Evolutionary conservation across 2,888 invertebrate species (phyloP), one percentile per base, ranked within the genome.

Genomic region (Ochropacha duplaris): DNA sequence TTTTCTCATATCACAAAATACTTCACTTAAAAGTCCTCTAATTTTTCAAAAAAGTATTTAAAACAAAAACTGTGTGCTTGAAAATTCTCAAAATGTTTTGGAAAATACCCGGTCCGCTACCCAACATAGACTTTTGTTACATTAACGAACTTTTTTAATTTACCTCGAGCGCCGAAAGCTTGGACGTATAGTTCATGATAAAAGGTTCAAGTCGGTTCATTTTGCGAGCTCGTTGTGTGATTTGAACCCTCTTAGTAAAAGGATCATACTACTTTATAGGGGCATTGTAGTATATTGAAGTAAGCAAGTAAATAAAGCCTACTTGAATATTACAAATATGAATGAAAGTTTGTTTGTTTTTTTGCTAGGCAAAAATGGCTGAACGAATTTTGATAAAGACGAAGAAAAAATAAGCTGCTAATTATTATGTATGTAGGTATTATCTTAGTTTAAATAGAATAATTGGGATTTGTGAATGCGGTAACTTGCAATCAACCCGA

Each of bases 81-180:
- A 52, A 51, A 52, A 52, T 22, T 22, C 52, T 52, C 52, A 52
- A 51, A 50, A 50, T 22, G 50, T 51, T 51, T 52, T 31, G 11
- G 12, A 19, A 31, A 12, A 19, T 19, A 31, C 52, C 52, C 31
- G 19, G 36, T 36, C 14, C 26, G 31, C 1, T 19, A 19, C 31
- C 22, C 31, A 24, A 2, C 5, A 31, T 28, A 28, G 51, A 51
- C 51, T 52, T 49, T 51, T 51, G 26, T 28, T 26, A 44, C 54
- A 26, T n/a, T 54, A 54, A 54, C 19, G 26, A 59, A 59, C 54
- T 59, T 59, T 59, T 59, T 59, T 56, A 59, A 59, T 59, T 59
- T 56, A 49, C 49, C 54, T 19, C 36, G 50, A 39, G 49, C 50
- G 54, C 54, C 44, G 19, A 44, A 19, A 52, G 49, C 49, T 31